Percentiles rank a stretch among this genome's conserved stretches.
phyloP scores from a whole-genome alignment of 2,113 vertebrate species.

The Setophaga coronata region DNA sequence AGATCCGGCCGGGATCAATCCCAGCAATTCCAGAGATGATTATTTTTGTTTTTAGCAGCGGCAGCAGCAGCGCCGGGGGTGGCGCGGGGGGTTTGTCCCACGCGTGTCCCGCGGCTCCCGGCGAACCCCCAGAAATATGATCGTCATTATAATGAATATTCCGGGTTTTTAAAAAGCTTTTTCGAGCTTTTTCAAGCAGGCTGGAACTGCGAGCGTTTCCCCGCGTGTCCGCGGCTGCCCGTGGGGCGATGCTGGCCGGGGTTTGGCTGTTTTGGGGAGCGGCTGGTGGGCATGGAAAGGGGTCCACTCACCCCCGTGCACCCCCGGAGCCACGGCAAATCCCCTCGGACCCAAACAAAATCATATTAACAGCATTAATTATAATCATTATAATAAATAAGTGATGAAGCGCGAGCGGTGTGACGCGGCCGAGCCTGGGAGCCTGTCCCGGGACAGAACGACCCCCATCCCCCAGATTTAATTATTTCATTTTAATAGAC shows the following conservation, averaged over 20 bases:
- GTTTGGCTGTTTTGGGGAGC: background rate
- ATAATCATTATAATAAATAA: background rate
- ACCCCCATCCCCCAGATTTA: background rate
- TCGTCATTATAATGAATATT: background rate
- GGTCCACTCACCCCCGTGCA: no score
- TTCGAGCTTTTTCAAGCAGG: background rate
- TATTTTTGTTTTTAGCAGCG: no score
- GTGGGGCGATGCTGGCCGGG: background rate
- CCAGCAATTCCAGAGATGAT: fast-evolving
- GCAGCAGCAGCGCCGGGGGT: no score
- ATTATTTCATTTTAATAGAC: background rate
- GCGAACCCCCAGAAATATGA: fast-evolving
- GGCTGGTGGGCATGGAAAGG: background rate
- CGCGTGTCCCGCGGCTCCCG: background rate
- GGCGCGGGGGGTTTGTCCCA: background rate
- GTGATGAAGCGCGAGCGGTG: background rate
- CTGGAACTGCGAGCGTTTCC: background rate
- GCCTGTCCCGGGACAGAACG: background rate
- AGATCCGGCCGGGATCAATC: background rate
- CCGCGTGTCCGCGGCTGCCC: background rate
- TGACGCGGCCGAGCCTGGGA: background rate
- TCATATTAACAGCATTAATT: background rate
- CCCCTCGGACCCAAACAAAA: background rate
- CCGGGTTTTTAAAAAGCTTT: background rate
- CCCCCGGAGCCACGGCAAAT: background rate